Evolutionary conservation across 2,888 invertebrate genomes (phyloP), one percentile per base, ranked within the genome.

Genomic region (Thumatha senex): DNA sequence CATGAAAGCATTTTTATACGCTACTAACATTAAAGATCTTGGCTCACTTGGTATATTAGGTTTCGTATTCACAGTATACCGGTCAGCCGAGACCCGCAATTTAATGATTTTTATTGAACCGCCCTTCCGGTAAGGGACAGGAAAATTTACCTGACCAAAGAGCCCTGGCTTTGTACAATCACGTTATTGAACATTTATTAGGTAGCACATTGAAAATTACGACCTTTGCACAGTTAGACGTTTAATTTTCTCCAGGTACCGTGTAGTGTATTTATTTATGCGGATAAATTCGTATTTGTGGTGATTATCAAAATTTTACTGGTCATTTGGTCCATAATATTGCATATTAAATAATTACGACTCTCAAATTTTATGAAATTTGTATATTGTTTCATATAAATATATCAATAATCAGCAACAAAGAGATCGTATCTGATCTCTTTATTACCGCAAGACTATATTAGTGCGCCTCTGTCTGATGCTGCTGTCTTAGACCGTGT

Each of bases 51-150:
- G 73, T 35, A 80, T 80, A 84, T 81, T 84, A 79, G 75, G 79
- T 54, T 56, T 53, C 51, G 72, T 63, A 53, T 46, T 53, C 66
- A 67, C 72, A 69, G 72, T 68, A 72, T 63, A 49, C 58, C 69
- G 81, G 80, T 75, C 78, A 72, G 71, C 67, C 76, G 72, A 54
- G 72, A 49, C 60, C 77, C 76, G 78, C 81, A 82, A 80, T 84
- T 82, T 86, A 83, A 86, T 84, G 82, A 80, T 85, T 84, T 85
- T 86, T 86, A 86, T 84, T 80, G 75, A 74, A 65, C 65, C 74
- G 64, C 74, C 74, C 72, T 80, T 78, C 78, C 79, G 71, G 73
- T 56, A 67, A 70, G 76, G 84, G 77, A 73, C 78, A 70, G 76
- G 74, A 74, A 79, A 80, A 81, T 82, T 80, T 83, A 82, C 83